Evolutionary conservation across 37 sponge, comb jelly and placozoan genomes (phyloP), one percentile per base, ranked within the genome.

Genomic region (Spongia lamella): DNA sequence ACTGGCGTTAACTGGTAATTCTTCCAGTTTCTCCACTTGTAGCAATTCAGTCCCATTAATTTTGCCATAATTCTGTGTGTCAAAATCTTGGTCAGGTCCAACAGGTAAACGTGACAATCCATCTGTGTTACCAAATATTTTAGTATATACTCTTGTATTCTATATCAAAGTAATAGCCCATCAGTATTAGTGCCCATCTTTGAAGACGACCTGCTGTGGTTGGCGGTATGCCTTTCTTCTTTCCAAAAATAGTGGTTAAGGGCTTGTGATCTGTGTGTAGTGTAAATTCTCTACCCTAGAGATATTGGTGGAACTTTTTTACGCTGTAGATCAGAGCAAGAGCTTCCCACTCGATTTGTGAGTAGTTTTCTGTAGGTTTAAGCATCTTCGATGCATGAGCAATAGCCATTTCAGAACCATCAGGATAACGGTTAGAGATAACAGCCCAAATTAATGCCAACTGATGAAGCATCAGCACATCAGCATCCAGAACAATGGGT

Each of bases 61-160:
- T 5, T 43, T 43, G 5, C 47, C 47, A 43, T 43, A 9, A 43
- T 43, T 43, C 47, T 43, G 47, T 43, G 7, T 43, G 9, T 43
- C 47, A 43, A 43, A 43, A 43, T 5, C 5, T 5, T 13, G 47
- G 9, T 43, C 47, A 13, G 47, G 47, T 43, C 47, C 47, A 17
- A 70, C 47, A 11, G 85, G 78, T 9, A 68, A 61, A 0, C 85
- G 52, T 40, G 78, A 84, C 2, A 67, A 31, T 22, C 79, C 1
- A 49, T 84, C 85, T 2, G 78, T 72, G 38, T 84, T 78, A 27
- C 60, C 70, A 53, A 71, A 73, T 31, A 38, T 17, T 16, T 49
- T 38, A 24, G 85, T 84, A n/a, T n/a, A n/a, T n/a, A 9, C 47
- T 43, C 9, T 43, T 43, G 47, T 43, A 43, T 43, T 43, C 47